A percentile compares a stretch with the other conserved stretches of the same genome.
phyloP scores from a whole-genome alignment of 2,888 invertebrate species.

The Andrena minutula region DNA sequence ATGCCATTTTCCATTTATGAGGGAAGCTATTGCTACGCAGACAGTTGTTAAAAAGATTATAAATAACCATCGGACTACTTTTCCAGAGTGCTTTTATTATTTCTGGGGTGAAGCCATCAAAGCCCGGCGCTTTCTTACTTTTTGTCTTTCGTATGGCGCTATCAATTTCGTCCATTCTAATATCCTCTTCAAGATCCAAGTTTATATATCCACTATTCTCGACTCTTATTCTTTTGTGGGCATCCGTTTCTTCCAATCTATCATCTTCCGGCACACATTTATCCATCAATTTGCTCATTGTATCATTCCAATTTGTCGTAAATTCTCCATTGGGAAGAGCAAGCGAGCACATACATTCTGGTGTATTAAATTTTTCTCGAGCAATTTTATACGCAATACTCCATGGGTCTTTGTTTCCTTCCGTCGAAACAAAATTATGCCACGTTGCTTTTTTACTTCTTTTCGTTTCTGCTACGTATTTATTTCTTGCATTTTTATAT shows the following conservation, averaged over 20 bases:
- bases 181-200: not conserved
- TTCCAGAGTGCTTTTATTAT: not conserved
- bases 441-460: too few relatives aligned
- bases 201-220: not conserved
- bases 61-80: not conserved
- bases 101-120: not conserved
- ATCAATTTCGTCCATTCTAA: not conserved
- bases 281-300: not conserved
- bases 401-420: conserved; percentile 27
- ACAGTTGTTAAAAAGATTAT: conserved; percentile 2
- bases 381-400: conserved; percentile 26
- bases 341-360: not conserved
- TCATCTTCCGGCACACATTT: not conserved
- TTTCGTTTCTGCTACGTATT: too few relatives aligned
- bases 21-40: not conserved
- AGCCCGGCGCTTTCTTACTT: conserved; percentile 11
- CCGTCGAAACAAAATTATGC: too few relatives aligned
- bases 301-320: not conserved
- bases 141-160: not conserved
- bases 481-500: too few relatives aligned
- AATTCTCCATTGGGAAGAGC: not conserved
- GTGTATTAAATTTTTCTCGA: not conserved
- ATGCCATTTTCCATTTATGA: conserved; percentile 12
- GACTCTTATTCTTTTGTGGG: not conserved
- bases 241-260: not conserved